Evolutionary conservation across 2,888 invertebrate species (phyloP).

Genomic region (Megalurothrips usitatus): DNA sequence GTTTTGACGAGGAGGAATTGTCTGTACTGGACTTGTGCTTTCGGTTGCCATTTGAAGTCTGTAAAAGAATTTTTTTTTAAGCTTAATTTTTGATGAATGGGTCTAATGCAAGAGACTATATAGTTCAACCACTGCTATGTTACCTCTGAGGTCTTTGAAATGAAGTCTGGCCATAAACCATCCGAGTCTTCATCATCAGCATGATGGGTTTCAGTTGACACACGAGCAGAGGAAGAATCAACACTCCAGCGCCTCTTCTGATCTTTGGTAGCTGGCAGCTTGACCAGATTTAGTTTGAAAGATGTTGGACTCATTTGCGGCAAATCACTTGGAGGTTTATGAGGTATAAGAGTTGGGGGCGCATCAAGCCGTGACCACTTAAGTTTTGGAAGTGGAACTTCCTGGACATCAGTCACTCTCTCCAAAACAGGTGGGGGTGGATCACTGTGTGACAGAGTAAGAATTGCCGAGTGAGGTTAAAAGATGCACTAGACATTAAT

Average conservation of each 20-base stretch:
- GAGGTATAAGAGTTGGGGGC: not conserved
- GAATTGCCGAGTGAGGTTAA: not conserved
- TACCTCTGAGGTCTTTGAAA: not conserved
- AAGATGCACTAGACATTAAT: not conserved
- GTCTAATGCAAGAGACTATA: not conserved
- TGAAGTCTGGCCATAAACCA: not conserved
- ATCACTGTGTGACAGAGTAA: not conserved
- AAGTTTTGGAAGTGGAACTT: not conserved
- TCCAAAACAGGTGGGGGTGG: not conserved
- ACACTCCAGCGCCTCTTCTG: constrained; percentile 15
- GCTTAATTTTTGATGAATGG: not conserved
- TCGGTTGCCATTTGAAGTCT: not conserved
- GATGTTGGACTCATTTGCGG: not conserved
- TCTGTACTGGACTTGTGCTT: not conserved
- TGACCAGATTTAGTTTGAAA: not conserved
- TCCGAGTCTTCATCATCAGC: constrained; percentile 20
- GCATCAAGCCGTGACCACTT: constrained; percentile 18
- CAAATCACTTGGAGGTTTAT: not conserved
- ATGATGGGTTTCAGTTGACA: constrained; percentile 14
- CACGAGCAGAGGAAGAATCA: not conserved
- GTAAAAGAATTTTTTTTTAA: not conserved
- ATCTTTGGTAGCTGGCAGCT: not conserved
- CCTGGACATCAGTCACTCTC: not conserved
- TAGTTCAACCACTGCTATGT: not conserved
- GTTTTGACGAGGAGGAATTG: constrained; percentile 53